Base-by-base conservation (phyloP, 2,888 invertebrate species). In the Campopleginae sp. region DNA sequence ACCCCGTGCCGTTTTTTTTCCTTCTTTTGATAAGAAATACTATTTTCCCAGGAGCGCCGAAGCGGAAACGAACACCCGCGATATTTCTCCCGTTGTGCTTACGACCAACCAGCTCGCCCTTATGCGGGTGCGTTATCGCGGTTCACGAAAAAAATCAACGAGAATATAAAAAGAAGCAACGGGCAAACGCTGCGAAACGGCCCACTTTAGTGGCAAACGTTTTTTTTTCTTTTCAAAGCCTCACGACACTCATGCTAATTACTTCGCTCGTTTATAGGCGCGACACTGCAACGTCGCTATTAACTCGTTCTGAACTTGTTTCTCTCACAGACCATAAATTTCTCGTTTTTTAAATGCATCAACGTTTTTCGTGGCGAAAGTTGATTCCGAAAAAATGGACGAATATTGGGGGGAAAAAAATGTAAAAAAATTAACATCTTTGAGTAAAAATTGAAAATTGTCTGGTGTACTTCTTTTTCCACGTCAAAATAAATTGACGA, bases 101-200 rank as follows among this genome's bases (percentile, higher is more conserved):
- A 54, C 84, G 27, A 61, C 76, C 46, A 54, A 63, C 72, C 76
- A 65, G 81, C 63, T 74, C 63, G 83, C 84, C 71, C 79, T 78
- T 86, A 91, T 92, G 92, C 91, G 91, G 91, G 91, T 87, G 86
- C 66, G 71, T 91, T 92, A 92, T 92, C 91, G 87, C 81, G 27
- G 80, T 38, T 78, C 63, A 63, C 71, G 17, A 68, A 78, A 78
- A 70, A 46, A 72, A 58, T 27, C 42, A 66, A 63, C 74, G 44
- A 44, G 27, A 33, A 61, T 58, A 66, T 65, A 75, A 68, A 58
- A 68, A 70, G 65, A 80, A 75, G 71, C 85, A 72, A 87, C 84
- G 82, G 82, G 81, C 82, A 84, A 81, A 83, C 71, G 83, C 81
- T 74, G 80, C 65, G 51, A 44, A 76, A 80, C 88, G 89, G 87